Conservation (phyloP, 2,888 invertebrate genomes). For the Sarcophaga caerulescens region DNA sequence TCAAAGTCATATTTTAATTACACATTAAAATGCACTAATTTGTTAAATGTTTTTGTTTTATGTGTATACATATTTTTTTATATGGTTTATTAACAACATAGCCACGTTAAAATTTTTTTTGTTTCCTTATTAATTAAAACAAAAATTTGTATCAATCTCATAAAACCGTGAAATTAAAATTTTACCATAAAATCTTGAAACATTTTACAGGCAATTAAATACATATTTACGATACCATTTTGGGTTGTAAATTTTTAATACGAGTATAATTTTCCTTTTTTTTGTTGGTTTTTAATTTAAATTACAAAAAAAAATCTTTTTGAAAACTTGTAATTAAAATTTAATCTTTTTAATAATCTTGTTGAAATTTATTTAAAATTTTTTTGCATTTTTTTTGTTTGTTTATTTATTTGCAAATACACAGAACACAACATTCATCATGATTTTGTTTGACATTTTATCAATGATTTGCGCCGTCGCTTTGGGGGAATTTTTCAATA, state of each 20-base stretch:
- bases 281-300: not conserved
- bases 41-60: too few species aligned
- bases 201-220: too few species aligned
- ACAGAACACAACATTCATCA: not conserved
- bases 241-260: not conserved
- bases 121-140: too few species aligned
- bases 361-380: not conserved
- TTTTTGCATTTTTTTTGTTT: not conserved
- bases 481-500: slow-evolving; percentile 45
- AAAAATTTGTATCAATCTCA: too few species aligned
- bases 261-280: not conserved
- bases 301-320: not conserved
- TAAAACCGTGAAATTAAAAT: too few species aligned
- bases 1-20: too few species aligned
- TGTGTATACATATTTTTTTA: too few species aligned
- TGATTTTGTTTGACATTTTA: not conserved
- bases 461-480: slow-evolving; percentile 1
- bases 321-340: not conserved
- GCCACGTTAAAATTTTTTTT: too few species aligned
- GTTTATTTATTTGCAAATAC: not conserved
- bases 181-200: too few species aligned
- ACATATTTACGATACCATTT: too few species aligned
- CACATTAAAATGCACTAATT: too few species aligned
- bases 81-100: too few species aligned
- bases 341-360: slow-evolving; percentile 14